These are phyloP conservation scores for Ptychobarbus kaznakovi DNA, from an alignment of 2,797 vertebrate genomes.

Conservation along the genomic window DNA sequence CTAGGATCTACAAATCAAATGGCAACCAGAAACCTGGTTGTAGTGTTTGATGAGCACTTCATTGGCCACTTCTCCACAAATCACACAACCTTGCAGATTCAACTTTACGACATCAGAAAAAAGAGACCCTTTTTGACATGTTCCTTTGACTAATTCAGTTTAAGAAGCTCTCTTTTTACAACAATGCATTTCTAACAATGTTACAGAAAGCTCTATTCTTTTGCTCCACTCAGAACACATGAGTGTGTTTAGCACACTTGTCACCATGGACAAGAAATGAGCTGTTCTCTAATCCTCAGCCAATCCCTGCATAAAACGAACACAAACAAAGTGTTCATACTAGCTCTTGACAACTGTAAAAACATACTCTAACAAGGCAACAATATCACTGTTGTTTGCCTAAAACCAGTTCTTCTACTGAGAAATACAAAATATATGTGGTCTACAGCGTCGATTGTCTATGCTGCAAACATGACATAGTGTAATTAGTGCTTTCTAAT, in stretches of 20 bases:
- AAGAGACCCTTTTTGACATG: not conserved
- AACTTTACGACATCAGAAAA: not conserved
- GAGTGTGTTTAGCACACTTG: conserved; percentile 20
- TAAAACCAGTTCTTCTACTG: conserved; percentile 3
- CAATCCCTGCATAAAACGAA: conserved; percentile 4
- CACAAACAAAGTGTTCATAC: conserved; percentile 1
- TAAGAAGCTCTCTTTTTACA: not conserved
- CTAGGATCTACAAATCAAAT: not conserved
- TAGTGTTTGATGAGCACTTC: not conserved
- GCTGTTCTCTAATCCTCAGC: conserved; percentile 1
- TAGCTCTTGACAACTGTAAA: conserved; percentile 28
- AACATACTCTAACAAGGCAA: conserved; percentile 7
- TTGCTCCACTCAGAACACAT: conserved; percentile 13
- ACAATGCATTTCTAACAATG: not conserved
- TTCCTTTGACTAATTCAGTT: not conserved
- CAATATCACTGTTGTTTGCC: conserved; percentile 20
- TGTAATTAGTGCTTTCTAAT: conserved; percentile 40
- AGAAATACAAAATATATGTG: not conserved
- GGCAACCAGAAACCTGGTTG: not conserved
- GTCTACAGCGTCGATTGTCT: not conserved
- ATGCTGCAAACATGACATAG: conserved; percentile 16
- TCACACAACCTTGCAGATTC: not conserved
- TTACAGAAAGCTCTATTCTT: not conserved
- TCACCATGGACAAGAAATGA: conserved; percentile 2
- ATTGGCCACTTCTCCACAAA: not conserved